Base-by-base conservation (phyloP, 2,797 vertebrate genomes). In the Falco rusticolus region DNA sequence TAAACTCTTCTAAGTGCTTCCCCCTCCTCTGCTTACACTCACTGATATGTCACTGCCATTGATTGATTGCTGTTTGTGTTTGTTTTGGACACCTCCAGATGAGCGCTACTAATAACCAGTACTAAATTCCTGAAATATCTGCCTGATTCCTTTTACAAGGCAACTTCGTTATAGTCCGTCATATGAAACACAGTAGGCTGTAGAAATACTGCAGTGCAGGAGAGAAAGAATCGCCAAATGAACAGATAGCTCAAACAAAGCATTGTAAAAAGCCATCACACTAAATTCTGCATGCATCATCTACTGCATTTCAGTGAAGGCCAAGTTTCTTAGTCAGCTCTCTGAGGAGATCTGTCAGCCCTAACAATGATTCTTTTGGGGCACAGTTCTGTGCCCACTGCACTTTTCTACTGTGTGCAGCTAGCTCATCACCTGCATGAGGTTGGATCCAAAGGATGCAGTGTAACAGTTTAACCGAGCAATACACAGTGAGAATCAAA, bases 51-150 rank as follows among this genome's bases (percentile, higher is more conserved):
- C 90, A 80, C 33, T 64, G 81, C 84, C 93, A 85, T 13, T 93
- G 86, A 95, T 33, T 77, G 93, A 95, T 94, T 64, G 84, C 78
- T 93, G 88, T 83, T 97, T 95, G 84, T 95, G 91, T 96, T 96
- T 97, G 76, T 56, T 95, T 94, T 96, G 84, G 93, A 92, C 78
- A 69, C 86, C 93, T 96, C 78, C 88, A 94, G 78, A 95, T 95
- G 90, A 96, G 93, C 71, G 95, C 94, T 93, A 89, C 94, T 96
- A 94, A 95, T 94, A 93, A 94, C 64, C 84, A 93, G 90, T 24
- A 89, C 93, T 75, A 61, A 92, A 96, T 96, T 96, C 93, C 92
- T 96, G 87, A 93, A 85, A 96, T 96, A 95, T 84, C 86, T 96
- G 77, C 86, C 74, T 5, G 29, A 69, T 87, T 95, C 71, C 43